These are phyloP conservation scores for Neosilurus mollespiculum DNA, from an alignment of 2,797 vertebrate genomes.

Conservation along the genomic window DNA sequence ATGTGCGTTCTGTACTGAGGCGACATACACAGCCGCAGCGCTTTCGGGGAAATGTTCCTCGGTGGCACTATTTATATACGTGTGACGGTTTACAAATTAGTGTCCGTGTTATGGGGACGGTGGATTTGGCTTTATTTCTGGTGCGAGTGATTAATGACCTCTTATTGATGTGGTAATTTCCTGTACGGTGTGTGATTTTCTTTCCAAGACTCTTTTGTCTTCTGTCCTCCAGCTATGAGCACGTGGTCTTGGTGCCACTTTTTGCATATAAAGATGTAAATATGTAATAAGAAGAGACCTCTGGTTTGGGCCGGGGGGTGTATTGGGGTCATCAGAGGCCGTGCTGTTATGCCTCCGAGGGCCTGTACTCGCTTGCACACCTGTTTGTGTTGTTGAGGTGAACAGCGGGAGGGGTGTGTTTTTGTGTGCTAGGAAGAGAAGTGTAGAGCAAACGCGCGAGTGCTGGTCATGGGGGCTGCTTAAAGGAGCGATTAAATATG, in stretches of 20 bases:
- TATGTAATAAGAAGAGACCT: neutral
- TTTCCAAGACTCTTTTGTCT: conserved; percentile 14
- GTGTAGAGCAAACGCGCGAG: neutral
- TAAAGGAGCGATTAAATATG: neutral
- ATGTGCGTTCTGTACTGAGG: neutral
- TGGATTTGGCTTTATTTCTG: neutral
- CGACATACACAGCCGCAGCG: neutral
- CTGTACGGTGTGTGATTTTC: conserved; percentile 24
- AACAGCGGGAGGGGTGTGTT: conserved; percentile 23
- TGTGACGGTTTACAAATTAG: conserved; percentile 5
- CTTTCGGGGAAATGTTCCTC: neutral
- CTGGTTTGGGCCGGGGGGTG: neutral
- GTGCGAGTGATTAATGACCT: neutral
- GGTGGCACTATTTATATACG: neutral
- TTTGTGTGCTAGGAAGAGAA: conserved; percentile 46
- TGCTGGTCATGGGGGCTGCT: conserved; percentile 3
- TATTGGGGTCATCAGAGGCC: neutral
- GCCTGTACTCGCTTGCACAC: neutral
- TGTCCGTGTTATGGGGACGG: neutral
- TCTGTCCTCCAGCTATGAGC: conserved; percentile 24
- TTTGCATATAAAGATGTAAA: conserved; percentile 4
- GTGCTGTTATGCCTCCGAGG: conserved; percentile 3
- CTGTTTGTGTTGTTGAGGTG: conserved; percentile 7
- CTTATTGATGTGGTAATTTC: conserved; percentile 50
- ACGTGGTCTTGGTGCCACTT: conserved; percentile 18